phyloP scores from a whole-genome alignment of 2,113 vertebrate genomes.

The Anolis carolinensis region DNA sequence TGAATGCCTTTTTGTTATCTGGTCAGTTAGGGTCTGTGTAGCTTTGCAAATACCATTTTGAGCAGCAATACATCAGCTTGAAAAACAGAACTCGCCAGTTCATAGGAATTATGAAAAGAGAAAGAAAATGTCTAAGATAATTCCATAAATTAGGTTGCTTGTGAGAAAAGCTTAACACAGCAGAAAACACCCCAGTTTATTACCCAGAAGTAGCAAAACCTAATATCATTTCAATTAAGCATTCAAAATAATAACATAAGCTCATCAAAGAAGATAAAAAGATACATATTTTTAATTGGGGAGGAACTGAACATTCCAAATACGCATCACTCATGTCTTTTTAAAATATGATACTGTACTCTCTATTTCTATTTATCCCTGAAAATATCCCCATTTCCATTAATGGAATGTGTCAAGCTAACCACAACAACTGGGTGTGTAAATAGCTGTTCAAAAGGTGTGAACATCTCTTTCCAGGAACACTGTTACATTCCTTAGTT shows the following conservation, averaged over 20 bases:
- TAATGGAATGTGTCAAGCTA: neutral
- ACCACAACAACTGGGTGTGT: neutral
- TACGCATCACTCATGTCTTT: neutral
- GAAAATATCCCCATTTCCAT: neutral
- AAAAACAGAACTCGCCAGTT: no score
- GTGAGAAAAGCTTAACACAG: neutral
- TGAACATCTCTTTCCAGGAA: conserved; percentile 40
- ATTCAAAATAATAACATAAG: neutral
- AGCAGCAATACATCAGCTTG: no score
- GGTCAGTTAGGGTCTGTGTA: neutral
- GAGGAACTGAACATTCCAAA: neutral
- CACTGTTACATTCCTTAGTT: conserved; percentile 48
- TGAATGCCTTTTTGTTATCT: neutral
- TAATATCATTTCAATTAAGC: neutral
- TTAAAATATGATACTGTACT: neutral
- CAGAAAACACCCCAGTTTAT: neutral
- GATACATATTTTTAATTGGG: no score
- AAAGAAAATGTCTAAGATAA: neutral
- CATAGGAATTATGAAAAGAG: neutral
- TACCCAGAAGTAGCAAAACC: neutral
- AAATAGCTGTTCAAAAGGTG: neutral
- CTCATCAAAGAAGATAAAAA: neutral
- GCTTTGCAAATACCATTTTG: neutral
- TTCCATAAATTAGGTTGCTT: neutral
- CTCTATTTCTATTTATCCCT: neutral